Evolutionary conservation across 2,888 invertebrate genomes (phyloP).

Genomic region (Scaptomyza reducta): DNA sequence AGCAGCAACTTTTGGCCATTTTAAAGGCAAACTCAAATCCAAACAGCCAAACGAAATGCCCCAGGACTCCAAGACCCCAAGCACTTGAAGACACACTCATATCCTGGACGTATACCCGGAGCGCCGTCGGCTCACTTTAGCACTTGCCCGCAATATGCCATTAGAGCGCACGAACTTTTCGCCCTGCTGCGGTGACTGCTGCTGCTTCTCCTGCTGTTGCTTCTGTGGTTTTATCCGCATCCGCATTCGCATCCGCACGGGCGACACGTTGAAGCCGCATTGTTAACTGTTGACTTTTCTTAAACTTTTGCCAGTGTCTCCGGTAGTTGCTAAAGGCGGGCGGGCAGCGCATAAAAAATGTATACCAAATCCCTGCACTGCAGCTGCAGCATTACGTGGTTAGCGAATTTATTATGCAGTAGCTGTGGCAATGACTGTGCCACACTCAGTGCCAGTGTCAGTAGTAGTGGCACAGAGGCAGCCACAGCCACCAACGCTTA

Average conservation of each 20-base stretch:
- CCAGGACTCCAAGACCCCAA: constrained; percentile 11
- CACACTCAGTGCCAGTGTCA: constrained; percentile 6
- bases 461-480: constrained; percentile 15
- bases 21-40: constrained; percentile 51
- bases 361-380: constrained; percentile 80
- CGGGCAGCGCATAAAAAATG: constrained; percentile 78
- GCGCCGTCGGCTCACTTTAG: constrained; percentile 53
- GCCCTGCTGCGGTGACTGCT: constrained; percentile 49
- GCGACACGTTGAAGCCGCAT: constrained; percentile 80
- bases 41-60: constrained; percentile 1
- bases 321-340: constrained; percentile 61
- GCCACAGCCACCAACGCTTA: constrained; percentile 60
- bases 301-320: constrained; percentile 75
- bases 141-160: constrained; percentile 70
- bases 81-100: constrained; percentile 44
- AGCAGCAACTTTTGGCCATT: constrained; percentile 65
- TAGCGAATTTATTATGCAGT: constrained; percentile 83
- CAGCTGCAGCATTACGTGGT: constrained; percentile 83
- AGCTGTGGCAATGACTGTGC: constrained; percentile 46
- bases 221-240: constrained; percentile 36
- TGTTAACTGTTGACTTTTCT: constrained; percentile 81
- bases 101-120: constrained; percentile 38
- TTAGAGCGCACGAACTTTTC: constrained; percentile 62
- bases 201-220: constrained; percentile 16
- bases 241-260: constrained; percentile 53